Base-by-base conservation (phyloP, 2,113 vertebrate genomes). In the Mormyrus iriodes region DNA sequence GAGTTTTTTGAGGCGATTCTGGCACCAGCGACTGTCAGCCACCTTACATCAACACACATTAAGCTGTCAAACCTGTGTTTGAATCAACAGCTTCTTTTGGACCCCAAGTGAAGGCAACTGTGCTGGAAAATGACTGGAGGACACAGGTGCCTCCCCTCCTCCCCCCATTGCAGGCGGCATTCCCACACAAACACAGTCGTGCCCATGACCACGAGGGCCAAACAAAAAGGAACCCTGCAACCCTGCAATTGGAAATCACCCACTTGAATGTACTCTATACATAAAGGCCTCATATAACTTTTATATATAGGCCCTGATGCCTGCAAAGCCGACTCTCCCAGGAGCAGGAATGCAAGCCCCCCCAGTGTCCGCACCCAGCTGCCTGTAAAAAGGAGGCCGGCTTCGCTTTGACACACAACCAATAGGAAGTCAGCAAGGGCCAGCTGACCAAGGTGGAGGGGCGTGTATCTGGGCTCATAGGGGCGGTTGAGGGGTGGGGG, bases 321-420 rank as follows among this genome's bases (percentile, higher is more conserved):
- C 85, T 84, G 69, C 90, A 73, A 82, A 27, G n/a, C 39, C 39
- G 13, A 87, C 31, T 90, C 89, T 31, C 44, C 19, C 44, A n/a
- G 44, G 51, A 76, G 88, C 21, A 44, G 86, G 19, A 17, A 2
- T 55, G 4, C 5, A 19, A 55, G 53, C 19, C 3, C 53, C 53
- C 19, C 10, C n/a, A 65, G n/a, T 13, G 27, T 24, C 58, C 24
- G 8, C 24, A 42, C 83, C 31, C 42, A 83, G 51, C 86, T 8
- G 27, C 48, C 35, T 42, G 73, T 84, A 51, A 88, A 88, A 65
- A 49, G 76, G 53, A 13, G 53, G 48, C 55, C 17, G 42, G 65
- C 46, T 52, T 7, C 0, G 42, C 49, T 61, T 46, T 58, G 65
- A 39, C 85, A 73, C 27, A 49, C 79, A 42, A 10, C 35, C 21